Conservation (phyloP, 30 jellyfish, hydroid and myxozoan species). For the Pseudorhiza aurosa region DNA sequence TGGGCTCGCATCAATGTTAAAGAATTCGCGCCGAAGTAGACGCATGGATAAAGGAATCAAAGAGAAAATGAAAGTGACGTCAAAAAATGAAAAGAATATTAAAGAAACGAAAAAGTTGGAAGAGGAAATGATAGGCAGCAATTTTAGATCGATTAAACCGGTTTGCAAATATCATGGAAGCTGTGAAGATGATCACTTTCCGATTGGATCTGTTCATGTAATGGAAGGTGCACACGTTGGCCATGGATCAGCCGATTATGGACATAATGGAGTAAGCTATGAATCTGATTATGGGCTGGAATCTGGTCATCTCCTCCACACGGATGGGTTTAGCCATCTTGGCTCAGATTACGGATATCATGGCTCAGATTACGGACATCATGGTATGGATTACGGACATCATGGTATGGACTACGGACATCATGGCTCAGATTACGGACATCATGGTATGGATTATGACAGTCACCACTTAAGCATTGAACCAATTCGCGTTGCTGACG, state of each 20-base stretch:
- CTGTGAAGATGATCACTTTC: constrained; percentile 46
- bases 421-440: constrained; percentile 36
- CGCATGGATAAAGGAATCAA: not conserved
- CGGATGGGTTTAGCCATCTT: constrained; percentile 38
- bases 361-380: constrained; percentile 39
- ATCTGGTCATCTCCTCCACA: constrained; percentile 16
- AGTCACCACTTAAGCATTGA: constrained; percentile 26
- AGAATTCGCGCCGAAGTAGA: too few relatives aligned
- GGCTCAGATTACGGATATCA: constrained; percentile 35
- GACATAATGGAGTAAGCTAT: constrained; percentile 27
- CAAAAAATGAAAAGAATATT: not conserved
- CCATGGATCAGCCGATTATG: constrained; percentile 33
- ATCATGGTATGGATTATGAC: constrained; percentile 25
- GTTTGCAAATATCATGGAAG: constrained; percentile 39
- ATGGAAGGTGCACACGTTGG: constrained; percentile 43
- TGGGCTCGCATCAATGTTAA: too few relatives aligned
- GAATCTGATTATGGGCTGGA: constrained; percentile 6
- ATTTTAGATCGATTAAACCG: not conserved
- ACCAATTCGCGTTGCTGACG: constrained; percentile 39
- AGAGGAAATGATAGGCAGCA: not conserved
- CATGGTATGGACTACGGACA: constrained; percentile 42
- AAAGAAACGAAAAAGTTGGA: not conserved
- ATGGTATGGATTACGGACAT: constrained; percentile 27
- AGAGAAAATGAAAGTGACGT: not conserved
- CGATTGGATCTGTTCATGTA: constrained; percentile 67